Percentiles rank a stretch among this genome's conserved stretches.
phyloP scores from a whole-genome alignment of 2,888 invertebrate genomes.

The Cloeon dipterum region DNA sequence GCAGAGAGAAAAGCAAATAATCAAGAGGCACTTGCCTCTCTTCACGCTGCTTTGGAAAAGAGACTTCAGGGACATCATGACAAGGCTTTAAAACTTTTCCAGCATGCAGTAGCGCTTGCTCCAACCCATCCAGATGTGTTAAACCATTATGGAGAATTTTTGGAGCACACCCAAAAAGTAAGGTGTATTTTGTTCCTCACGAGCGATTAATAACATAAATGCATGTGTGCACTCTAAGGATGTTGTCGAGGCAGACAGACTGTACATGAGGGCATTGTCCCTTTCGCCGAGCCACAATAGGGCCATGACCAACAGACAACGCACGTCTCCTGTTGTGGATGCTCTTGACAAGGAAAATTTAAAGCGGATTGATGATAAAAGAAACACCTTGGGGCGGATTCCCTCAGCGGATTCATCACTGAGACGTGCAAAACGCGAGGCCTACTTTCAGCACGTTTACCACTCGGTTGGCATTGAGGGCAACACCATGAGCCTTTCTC shows the following conservation, averaged over 20 bases:
- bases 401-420: constrained; percentile 60
- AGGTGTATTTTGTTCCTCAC: too few species aligned
- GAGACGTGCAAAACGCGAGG: constrained; percentile 75
- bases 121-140: constrained; percentile 83
- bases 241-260: constrained; percentile 70
- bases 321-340: constrained; percentile 74
- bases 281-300: constrained; percentile 58
- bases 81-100: constrained; percentile 65
- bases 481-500: constrained; percentile 83
- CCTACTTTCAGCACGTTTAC: constrained; percentile 82
- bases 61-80: constrained; percentile 50
- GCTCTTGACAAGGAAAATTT: constrained; percentile 64
- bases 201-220: too few species aligned
- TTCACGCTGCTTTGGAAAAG: constrained; percentile 70
- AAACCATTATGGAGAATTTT: constrained; percentile 77
- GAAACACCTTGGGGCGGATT: constrained; percentile 56
- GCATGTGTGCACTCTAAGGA: too few species aligned
- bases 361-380: constrained; percentile 58
- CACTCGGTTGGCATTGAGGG: constrained; percentile 96
- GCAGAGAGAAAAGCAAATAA: constrained; percentile 19
- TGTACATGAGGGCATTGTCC: constrained; percentile 27
- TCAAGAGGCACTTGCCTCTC: constrained; percentile 59
- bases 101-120: constrained; percentile 77
- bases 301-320: constrained; percentile 54
- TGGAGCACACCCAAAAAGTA: constrained; percentile 53